phyloP scores from a whole-genome alignment of 2,113 vertebrate genomes.

The Hippocampus barbouri region DNA sequence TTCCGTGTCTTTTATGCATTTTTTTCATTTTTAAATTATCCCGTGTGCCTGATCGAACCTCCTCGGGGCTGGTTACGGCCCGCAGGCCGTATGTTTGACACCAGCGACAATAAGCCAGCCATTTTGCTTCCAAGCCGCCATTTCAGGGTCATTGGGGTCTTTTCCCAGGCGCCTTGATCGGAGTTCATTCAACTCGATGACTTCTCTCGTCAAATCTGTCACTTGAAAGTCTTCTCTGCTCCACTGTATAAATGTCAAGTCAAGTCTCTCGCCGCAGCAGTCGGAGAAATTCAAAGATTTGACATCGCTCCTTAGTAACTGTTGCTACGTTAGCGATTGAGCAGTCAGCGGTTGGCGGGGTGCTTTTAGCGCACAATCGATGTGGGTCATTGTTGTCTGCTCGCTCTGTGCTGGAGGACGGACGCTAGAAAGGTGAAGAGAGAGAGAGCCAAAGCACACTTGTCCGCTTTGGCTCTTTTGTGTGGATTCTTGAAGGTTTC shows the following conservation, averaged over 20 bases:
- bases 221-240: neutral
- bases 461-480: constrained; percentile 60
- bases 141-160: neutral
- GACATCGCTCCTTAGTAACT: neutral
- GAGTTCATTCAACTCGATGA: neutral
- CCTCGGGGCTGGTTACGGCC: too few relatives aligned
- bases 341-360: neutral
- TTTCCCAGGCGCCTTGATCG: neutral
- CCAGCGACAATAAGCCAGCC: too few relatives aligned
- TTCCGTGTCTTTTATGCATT: too few relatives aligned
- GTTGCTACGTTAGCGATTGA: constrained; percentile 12
- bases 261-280: neutral
- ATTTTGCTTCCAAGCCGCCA: too few relatives aligned
- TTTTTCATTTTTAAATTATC: too few relatives aligned
- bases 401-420: constrained; percentile 3
- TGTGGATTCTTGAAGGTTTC: constrained; percentile 37
- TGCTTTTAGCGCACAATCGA: neutral
- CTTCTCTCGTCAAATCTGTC: neutral
- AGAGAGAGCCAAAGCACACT: constrained; percentile 20
- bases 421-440: constrained; percentile 16
- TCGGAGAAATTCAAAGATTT: constrained; percentile 9
- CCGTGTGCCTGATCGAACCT: too few relatives aligned
- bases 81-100: too few relatives aligned
- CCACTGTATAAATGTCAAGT: neutral
- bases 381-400: neutral